Conservation (phyloP, 2,888 invertebrate species). For the Caenorhabditis plicata region DNA sequence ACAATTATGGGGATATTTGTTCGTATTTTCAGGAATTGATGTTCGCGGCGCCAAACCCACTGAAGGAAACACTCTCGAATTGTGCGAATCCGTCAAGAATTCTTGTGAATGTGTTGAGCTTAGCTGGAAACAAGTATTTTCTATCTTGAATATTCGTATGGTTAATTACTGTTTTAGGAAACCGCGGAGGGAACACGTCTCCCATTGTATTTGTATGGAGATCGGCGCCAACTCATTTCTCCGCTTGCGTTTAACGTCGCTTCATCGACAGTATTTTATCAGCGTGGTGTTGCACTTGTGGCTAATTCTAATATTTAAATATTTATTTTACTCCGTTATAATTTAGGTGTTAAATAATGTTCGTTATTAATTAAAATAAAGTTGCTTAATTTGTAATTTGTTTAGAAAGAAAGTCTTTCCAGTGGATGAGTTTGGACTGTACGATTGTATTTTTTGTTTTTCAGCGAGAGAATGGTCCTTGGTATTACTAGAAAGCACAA, state of each 20-base stretch:
- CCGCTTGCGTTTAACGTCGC: conserved; percentile 88
- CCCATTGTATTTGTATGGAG: conserved; percentile 92
- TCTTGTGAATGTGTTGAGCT: conserved; percentile 32
- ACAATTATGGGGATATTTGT: conserved; percentile 75
- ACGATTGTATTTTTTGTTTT: too few species aligned
- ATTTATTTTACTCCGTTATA: too few species aligned
- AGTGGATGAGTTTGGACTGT: too few species aligned
- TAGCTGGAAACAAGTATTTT: conserved; percentile 35
- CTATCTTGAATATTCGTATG: neutral
- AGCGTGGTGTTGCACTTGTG: conserved; percentile 92
- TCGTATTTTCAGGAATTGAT: conserved; percentile 76
- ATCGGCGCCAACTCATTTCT: conserved; percentile 90
- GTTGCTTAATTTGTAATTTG: too few species aligned
- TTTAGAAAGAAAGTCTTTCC: too few species aligned
- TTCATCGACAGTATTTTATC: conserved; percentile 78
- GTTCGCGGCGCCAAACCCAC: conserved; percentile 93
- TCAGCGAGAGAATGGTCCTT: too few species aligned
- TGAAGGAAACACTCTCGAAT: conserved; percentile 80
- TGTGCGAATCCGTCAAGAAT: conserved; percentile 77
- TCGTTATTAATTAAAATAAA: too few species aligned
- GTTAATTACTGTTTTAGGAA: conserved; percentile 70
- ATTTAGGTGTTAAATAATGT: too few species aligned
- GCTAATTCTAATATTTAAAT: conserved; percentile 73
- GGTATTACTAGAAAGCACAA: too few species aligned
- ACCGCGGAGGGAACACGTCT: conserved; percentile 73